These are phyloP conservation scores for Boleophthalmus pectinirostris DNA, from an alignment of 2,113 vertebrate species.

Conservation along the genomic window DNA sequence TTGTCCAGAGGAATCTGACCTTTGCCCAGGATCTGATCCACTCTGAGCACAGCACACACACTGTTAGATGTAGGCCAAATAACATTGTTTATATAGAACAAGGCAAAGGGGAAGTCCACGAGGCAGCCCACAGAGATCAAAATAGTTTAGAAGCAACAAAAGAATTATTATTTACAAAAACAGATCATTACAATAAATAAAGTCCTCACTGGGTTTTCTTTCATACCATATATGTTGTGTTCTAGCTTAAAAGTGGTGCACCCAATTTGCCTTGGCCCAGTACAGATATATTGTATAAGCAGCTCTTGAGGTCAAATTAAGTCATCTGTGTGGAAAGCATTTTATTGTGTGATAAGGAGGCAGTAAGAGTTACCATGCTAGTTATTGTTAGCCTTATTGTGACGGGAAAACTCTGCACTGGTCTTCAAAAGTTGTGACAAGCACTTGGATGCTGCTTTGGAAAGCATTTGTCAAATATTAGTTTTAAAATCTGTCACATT, in stretches of 20 bases:
- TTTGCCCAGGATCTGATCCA: conserved; percentile 97
- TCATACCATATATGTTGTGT: too few relatives aligned
- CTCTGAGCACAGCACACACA: conserved; percentile 71
- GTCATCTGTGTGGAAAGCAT: too few relatives aligned
- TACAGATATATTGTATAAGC: too few relatives aligned
- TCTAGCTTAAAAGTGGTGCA: too few relatives aligned
- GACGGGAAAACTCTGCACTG: too few relatives aligned
- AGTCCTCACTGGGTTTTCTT: conserved; percentile 31
- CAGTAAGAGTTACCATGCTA: too few relatives aligned
- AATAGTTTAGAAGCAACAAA: conserved; percentile 3
- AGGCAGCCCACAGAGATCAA: conserved; percentile 15
- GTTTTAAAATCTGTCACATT: neutral
- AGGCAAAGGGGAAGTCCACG: neutral
- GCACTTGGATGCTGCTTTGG: too few relatives aligned
- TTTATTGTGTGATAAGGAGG: too few relatives aligned
- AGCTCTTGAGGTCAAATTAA: too few relatives aligned
- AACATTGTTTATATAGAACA: neutral
- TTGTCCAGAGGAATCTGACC: conserved; percentile 94
- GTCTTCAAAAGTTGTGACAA: too few relatives aligned
- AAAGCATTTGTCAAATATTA: neutral
- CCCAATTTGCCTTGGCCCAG: too few relatives aligned
- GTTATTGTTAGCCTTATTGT: too few relatives aligned
- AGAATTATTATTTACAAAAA: neutral
- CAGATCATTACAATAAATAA: neutral
- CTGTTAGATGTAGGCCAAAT: conserved; percentile 6